These are phyloP conservation scores for Dryas iulia DNA, from an alignment of 1,140 invertebrate genomes.

Conservation along the genomic window DNA sequence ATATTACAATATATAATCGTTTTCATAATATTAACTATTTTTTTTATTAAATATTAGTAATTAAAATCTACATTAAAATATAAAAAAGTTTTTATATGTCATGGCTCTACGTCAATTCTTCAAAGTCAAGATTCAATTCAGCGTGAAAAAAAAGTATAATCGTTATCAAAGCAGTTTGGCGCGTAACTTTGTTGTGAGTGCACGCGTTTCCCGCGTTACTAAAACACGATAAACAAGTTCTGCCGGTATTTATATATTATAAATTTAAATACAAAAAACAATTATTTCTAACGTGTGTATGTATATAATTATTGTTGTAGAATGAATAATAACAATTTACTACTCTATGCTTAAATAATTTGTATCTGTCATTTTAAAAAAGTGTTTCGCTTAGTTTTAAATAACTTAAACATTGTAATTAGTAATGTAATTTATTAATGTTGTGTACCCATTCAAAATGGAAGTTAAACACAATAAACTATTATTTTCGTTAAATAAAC, in stretches of 20 bases:
- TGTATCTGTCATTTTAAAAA: neutral
- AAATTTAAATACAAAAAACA: neutral
- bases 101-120: neutral
- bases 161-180: constrained; percentile 20
- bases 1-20: no score
- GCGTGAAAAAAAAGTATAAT: constrained; percentile 22
- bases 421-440: neutral
- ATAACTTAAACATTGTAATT: neutral
- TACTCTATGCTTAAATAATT: neutral
- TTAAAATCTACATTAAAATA: no score
- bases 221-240: neutral
- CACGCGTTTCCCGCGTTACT: constrained; percentile 13
- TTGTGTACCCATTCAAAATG: neutral
- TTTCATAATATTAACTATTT: no score
- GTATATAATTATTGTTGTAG: neutral
- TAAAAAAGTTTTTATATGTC: neutral
- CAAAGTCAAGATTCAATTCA: constrained; percentile 12
- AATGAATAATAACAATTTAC: neutral
- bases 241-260: neutral
- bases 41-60: no score
- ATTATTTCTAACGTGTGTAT: neutral
- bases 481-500: neutral
- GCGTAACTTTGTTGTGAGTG: constrained; percentile 22
- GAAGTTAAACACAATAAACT: neutral
- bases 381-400: neutral